Conservation (phyloP, 2,888 invertebrate genomes). For the Drosophila subsilvestris region DNA sequence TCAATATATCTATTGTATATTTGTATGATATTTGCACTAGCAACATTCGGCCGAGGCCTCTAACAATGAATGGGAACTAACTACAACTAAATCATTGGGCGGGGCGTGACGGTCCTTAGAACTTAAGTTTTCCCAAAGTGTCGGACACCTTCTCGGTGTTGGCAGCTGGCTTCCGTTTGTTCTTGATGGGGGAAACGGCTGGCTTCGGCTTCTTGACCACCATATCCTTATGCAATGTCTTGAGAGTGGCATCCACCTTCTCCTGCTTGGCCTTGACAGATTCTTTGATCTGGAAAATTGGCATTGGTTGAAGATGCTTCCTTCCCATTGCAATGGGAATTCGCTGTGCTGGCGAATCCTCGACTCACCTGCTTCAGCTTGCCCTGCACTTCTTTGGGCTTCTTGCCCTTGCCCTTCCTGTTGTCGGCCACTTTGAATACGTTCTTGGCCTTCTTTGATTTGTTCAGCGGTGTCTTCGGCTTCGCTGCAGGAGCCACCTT, state of each 20-base stretch:
- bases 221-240: constrained; percentile 83
- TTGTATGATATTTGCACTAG: constrained; percentile 53
- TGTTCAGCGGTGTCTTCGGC: constrained; percentile 63
- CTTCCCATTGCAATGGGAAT: not conserved
- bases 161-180: constrained; percentile 74
- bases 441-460: constrained; percentile 82
- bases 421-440: constrained; percentile 81
- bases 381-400: constrained; percentile 83
- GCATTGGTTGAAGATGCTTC: not conserved
- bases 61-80: constrained; percentile 44
- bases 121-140: constrained; percentile 81
- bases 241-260: constrained; percentile 81
- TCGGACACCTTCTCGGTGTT: constrained; percentile 80
- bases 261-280: constrained; percentile 82
- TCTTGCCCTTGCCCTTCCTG: constrained; percentile 81
- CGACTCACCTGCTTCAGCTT: constrained; percentile 83
- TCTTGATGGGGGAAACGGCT: constrained; percentile 64
- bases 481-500: constrained; percentile 58
- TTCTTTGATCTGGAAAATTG: constrained; percentile 80
- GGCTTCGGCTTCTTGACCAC: constrained; percentile 82
- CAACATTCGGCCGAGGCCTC: constrained; percentile 19
- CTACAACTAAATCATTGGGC: constrained; percentile 29
- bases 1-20: constrained; percentile 59
- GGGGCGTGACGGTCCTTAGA: constrained; percentile 55
- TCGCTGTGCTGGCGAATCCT: not conserved